Percentiles rank a stretch among this genome's conserved stretches.
Evolutionary conservation across 2,113 vertebrate genomes (phyloP).

Genomic region (Falco punctatus): DNA sequence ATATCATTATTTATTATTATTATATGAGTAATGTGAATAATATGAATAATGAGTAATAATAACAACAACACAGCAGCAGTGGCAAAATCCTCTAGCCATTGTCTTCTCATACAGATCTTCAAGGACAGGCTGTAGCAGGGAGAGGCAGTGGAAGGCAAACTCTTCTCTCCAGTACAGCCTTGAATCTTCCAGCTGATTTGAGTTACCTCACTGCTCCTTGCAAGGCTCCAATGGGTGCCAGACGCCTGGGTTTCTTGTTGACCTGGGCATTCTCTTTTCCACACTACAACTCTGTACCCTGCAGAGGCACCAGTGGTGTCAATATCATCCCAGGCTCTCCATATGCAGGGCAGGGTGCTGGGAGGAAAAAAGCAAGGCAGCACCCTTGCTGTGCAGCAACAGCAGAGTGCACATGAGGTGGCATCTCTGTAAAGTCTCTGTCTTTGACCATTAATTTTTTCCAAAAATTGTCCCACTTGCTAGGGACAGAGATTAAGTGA

Average conservation of each 20-base stretch:
- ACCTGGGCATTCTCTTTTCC: background rate
- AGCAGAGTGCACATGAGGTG: background rate
- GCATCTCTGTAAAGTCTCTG: background rate
- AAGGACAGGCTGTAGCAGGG: background rate
- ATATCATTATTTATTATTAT: too few species aligned
- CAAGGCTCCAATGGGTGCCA: background rate
- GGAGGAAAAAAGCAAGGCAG: background rate
- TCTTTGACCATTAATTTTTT: background rate
- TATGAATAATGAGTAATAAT: too few species aligned
- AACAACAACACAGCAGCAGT: background rate
- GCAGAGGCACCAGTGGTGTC: background rate
- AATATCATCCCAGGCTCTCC: background rate
- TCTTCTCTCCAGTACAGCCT: background rate
- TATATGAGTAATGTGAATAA: too few species aligned
- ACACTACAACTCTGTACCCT: background rate
- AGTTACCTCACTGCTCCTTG: background rate
- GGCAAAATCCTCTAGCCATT: background rate
- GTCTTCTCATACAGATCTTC: background rate
- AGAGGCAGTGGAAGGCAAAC: background rate
- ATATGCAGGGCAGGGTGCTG: background rate
- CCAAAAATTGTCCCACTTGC: background rate
- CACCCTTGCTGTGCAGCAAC: background rate
- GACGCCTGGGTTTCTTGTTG: background rate
- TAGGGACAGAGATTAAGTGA: background rate
- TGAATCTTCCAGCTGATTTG: background rate